Conservation (phyloP, 2,888 invertebrate species). For the Hydrotaea cyrtoneurina region DNA sequence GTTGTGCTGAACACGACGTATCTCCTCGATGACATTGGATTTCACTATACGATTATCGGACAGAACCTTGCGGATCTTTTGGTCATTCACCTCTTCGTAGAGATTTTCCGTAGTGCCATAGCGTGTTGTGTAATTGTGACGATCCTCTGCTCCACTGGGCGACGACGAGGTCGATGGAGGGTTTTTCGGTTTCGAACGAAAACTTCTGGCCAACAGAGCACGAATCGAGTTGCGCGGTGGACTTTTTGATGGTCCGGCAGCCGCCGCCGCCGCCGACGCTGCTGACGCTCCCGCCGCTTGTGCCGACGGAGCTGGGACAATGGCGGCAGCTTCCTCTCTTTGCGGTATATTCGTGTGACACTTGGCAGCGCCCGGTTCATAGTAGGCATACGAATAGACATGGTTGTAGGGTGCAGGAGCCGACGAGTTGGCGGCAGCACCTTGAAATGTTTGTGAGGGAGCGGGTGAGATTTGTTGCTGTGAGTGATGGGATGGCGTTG, state of each 20-base stretch:
- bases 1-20: conserved; percentile 90
- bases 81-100: conserved; percentile 80
- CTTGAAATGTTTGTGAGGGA: conserved; percentile 63
- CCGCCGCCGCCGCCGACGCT: conserved; percentile 49
- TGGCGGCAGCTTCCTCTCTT: conserved; percentile 73
- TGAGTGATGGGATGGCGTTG: conserved; percentile 73
- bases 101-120: conserved; percentile 89
- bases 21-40: conserved; percentile 90
- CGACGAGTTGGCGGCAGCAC: conserved; percentile 59
- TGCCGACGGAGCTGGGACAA: conserved; percentile 64
- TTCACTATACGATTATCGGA: conserved; percentile 83
- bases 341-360: conserved; percentile 84
- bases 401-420: conserved; percentile 75
- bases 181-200: conserved; percentile 77
- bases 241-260: conserved; percentile 77
- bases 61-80: conserved; percentile 80
- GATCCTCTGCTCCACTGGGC: conserved; percentile 76
- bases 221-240: conserved; percentile 80
- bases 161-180: conserved; percentile 77
- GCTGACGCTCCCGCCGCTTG: conserved; percentile 45
- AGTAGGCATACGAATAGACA: conserved; percentile 92
- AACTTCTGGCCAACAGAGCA: conserved; percentile 78
- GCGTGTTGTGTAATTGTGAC: conserved; percentile 88
- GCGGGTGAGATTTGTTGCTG: conserved; percentile 68
- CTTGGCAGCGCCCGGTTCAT: conserved; percentile 86